Base-by-base conservation (phyloP, 2,888 invertebrate species). In the Gastracanthus pulcherrimus region DNA sequence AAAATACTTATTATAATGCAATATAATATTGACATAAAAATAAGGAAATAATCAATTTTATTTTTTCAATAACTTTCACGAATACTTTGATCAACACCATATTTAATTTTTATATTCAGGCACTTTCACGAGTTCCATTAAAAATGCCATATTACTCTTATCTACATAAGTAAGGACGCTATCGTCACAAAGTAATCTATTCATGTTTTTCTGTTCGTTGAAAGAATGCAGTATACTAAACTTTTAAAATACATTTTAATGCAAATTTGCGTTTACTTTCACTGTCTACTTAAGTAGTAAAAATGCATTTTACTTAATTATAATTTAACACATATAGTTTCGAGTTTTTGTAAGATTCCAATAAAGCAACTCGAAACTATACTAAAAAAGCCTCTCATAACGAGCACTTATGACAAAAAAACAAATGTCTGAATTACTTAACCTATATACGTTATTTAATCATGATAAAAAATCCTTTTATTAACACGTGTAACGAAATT, bases 61-160 rank as follows among this genome's bases (percentile, higher is more conserved):
- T 19, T 31, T 34, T 76, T 67, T 29, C 29, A 38, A 67, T 34
- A 38, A 66, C 31, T 64, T 70, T 69, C 26, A 64, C 31, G 29
- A 55, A 55, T 69, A 16, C 29, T 69, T 45, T 29, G 51, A 34
- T 62, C 19, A 67, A 62, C 9, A 58, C 11, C 19, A 16, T 70
- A n/a, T 80, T 69, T 4, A 3, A 41, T 41, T 2, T 41, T 41
- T 16, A 41, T 41, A 9, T 41, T 41, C 9, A 41, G 41, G 41
- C 41, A 41, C 41, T 9, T 41, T 41, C 41, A 41, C 41, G 31
- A 45, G 9, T 48, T 69, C 9, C 2, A 26, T 67, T 48, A 45
- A 45, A 72, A 78, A 78, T 75, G 69, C 75, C 75, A 75, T 64
- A 77, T 77, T 74, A 67, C 62, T 34, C 58, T n/a, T n/a, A n/a